A percentile compares a stretch with the other conserved stretches of the same genome.
phyloP scores from a whole-genome alignment of 2,888 invertebrate species.

The Zhuqinia jingwanae region DNA sequence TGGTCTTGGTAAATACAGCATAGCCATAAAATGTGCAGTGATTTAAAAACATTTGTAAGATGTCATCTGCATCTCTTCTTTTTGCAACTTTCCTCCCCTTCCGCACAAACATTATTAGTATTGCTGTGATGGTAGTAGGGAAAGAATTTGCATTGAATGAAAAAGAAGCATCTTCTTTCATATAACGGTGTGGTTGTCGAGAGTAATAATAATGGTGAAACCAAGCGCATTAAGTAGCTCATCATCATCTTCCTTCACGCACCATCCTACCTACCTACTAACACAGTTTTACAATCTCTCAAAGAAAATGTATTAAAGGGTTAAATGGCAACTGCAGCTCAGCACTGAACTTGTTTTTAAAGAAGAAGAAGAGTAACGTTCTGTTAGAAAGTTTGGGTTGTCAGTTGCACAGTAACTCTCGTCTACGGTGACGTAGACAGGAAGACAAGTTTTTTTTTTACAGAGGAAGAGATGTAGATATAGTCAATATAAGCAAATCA shows the following conservation, averaged over 20 bases:
- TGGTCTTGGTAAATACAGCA: not conserved
- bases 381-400: not conserved
- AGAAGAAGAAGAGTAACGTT: not conserved
- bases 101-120: not conserved
- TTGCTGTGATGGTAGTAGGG: not conserved
- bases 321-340: conserved; percentile 42
- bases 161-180: not conserved
- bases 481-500: not conserved
- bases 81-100: conserved; percentile 2
- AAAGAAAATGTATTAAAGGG: not conserved
- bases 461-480: conserved; percentile 3
- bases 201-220: conserved; percentile 41
- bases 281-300: conserved; percentile 1
- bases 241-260: not conserved
- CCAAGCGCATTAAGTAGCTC: conserved; percentile 46
- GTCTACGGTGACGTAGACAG: not conserved
- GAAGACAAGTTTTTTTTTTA: not conserved
- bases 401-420: not conserved
- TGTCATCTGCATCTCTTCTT: not conserved
- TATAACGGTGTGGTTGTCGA: too few species aligned
- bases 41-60: conserved; percentile 25
- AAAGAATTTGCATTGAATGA: not conserved
- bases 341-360: not conserved
- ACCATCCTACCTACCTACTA: not conserved
- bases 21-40: conserved; percentile 34